Percentiles rank a stretch among this genome's conserved stretches.
phyloP scores from a whole-genome alignment of 2,113 vertebrate genomes.

The Oreochromis tanganicae region DNA sequence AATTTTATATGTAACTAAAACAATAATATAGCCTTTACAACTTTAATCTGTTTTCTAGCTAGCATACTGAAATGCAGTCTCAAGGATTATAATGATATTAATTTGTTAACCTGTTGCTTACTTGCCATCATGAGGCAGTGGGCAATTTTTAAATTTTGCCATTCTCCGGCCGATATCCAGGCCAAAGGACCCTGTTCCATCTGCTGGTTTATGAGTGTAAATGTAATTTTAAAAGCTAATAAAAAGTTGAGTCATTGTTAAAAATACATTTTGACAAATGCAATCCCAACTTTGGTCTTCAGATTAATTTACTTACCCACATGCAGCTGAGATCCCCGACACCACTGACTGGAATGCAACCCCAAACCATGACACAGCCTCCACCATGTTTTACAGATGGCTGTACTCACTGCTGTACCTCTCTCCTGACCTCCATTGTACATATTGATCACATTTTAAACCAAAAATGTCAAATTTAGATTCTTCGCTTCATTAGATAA shows the following conservation, averaged over 20 bases:
- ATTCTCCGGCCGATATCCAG: background rate
- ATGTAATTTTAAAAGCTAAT: background rate
- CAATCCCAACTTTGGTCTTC: background rate
- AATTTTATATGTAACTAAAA: background rate
- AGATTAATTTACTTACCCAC: background rate
- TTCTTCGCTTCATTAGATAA: background rate
- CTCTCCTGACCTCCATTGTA: background rate
- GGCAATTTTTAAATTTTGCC: background rate
- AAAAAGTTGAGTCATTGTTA: background rate
- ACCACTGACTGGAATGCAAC: background rate
- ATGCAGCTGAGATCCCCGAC: background rate
- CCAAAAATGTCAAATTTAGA: background rate
- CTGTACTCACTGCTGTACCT: background rate
- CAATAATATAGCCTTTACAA: background rate
- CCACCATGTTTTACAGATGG: background rate
- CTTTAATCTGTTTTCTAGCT: background rate
- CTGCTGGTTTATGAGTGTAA: fast-evolving
- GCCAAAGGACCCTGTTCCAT: background rate
- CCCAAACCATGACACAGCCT: background rate
- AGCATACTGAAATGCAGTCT: background rate
- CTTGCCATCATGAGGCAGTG: background rate
- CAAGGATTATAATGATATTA: background rate
- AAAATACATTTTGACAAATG: background rate
- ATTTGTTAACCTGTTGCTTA: background rate
- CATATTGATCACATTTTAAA: background rate